Conservation (phyloP, 2,888 invertebrate species). For the Hedya salicella region DNA sequence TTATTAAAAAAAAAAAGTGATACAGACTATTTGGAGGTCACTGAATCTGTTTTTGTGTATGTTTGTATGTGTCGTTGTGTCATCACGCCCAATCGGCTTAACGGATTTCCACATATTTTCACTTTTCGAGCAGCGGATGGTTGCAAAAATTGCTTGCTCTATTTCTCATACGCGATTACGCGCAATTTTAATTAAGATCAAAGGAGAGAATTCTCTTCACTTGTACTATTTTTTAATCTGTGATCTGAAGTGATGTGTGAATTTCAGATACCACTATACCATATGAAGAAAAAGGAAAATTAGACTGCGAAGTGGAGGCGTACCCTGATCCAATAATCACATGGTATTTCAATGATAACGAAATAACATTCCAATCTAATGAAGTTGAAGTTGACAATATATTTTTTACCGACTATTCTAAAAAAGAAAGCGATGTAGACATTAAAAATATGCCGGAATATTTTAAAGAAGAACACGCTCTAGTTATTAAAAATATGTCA, state of each 20-base stretch:
- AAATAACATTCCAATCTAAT: conserved; percentile 46
- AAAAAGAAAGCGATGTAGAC: conserved; percentile 56
- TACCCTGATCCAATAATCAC: conserved; percentile 66
- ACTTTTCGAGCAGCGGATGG: too few species aligned
- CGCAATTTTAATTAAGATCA: too few species aligned
- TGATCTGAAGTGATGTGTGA: background rate
- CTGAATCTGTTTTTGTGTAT: too few species aligned
- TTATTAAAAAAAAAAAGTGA: too few species aligned
- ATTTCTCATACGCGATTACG: too few species aligned
- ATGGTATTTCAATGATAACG: conserved; percentile 68
- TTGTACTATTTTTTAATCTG: too few species aligned
- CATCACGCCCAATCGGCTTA: too few species aligned
- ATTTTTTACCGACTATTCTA: conserved; percentile 25
- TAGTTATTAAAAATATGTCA: conserved; percentile 66
- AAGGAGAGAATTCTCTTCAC: too few species aligned
- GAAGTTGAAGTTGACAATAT: conserved; percentile 48
- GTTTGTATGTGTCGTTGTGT: too few species aligned
- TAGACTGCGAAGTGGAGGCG: conserved; percentile 66
- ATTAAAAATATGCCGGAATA: conserved; percentile 64
- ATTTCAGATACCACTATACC: conserved; percentile 67
- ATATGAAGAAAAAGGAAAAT: conserved; percentile 61
- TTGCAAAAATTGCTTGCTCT: too few species aligned
- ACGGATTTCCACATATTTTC: too few species aligned
- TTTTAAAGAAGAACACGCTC: conserved; percentile 52
- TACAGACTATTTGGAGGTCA: too few species aligned